Percentiles rank a stretch among this genome's conserved stretches.
Evolutionary conservation across 2,113 vertebrate species (phyloP).

Genomic region (Aegithalos caudatus): DNA sequence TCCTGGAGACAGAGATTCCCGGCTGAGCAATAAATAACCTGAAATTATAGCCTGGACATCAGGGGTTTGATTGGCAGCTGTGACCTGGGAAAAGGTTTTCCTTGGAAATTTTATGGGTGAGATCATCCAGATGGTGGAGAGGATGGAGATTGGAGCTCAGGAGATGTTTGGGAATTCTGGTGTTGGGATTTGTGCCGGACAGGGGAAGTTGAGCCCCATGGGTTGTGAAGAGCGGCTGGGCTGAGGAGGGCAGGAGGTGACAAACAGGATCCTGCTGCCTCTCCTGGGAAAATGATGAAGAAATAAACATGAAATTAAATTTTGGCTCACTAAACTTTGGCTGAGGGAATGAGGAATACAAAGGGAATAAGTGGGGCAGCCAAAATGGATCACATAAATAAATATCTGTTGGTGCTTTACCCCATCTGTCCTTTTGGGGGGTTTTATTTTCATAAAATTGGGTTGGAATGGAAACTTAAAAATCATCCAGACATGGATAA

Average conservation of each 20-base stretch:
- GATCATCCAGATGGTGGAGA: background rate
- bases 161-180: background rate
- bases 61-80: background rate
- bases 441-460: background rate
- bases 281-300: background rate
- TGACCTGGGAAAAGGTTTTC: background rate
- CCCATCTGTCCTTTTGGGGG: background rate
- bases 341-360: background rate
- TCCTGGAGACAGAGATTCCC: conserved; percentile 29
- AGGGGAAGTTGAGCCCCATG: fast-evolving
- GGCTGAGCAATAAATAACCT: conserved; percentile 31
- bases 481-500: background rate
- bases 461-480: background rate
- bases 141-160: background rate
- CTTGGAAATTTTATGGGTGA: background rate
- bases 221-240: background rate
- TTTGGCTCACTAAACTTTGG: background rate
- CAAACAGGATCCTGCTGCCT: background rate
- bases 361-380: too few relatives aligned
- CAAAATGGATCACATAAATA: background rate
- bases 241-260: background rate
- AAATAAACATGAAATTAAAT: background rate
- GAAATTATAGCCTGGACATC: background rate
- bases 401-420: background rate
- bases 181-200: background rate